Evolutionary conservation across 30 jellyfish, hydroid and myxozoan genomes (phyloP), one percentile per base, ranked within the genome.

Genomic region (Chrysaora quinquecirrha): DNA sequence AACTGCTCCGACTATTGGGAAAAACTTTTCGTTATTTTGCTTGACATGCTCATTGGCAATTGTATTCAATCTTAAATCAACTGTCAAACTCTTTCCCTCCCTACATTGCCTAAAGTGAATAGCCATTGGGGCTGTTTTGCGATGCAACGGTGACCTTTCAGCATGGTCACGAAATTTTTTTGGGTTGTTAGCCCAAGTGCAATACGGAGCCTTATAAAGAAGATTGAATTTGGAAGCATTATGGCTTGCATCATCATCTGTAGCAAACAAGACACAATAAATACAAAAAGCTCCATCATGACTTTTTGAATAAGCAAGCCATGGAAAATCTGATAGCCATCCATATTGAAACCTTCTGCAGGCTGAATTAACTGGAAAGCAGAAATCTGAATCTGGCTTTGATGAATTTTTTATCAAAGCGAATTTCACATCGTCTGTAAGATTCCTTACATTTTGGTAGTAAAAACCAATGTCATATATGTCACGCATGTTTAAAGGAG

Each of bases 231-330:
- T n/a, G n/a, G n/a, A n/a, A n/a, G n/a, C n/a, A n/a, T n/a, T n/a
- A n/a, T n/a, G n/a, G n/a, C n/a, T n/a, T n/a, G n/a, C n/a, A n/a
- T n/a, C n/a, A n/a, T n/a, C n/a, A n/a, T n/a, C n/a, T n/a, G n/a
- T n/a, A n/a, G 69, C 87, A 72, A 83, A 83, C 21, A 83, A 63
- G 18, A 83, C 64, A 62, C 87, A 83, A 23, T 58, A 16, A 25
- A 50, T 43, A 49, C 87, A 83, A 73, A 83, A 71, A 2, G 94
- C 94, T 3, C 88, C 94, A 83, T 71, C 78, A 19, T 30, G 48
- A 19, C 11, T 1, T 1, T 52, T n/a, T 1, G 89, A 77, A 28
- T 77, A 77, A 11, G 83, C 89, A 0, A 77, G 84, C 89, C 89
- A 77, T 6, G 47, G 56, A n/a, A n/a, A n/a, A n/a, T n/a, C n/a